Base-by-base conservation (phyloP, 1,140 invertebrate genomes). In the Lepidurus packardi region DNA sequence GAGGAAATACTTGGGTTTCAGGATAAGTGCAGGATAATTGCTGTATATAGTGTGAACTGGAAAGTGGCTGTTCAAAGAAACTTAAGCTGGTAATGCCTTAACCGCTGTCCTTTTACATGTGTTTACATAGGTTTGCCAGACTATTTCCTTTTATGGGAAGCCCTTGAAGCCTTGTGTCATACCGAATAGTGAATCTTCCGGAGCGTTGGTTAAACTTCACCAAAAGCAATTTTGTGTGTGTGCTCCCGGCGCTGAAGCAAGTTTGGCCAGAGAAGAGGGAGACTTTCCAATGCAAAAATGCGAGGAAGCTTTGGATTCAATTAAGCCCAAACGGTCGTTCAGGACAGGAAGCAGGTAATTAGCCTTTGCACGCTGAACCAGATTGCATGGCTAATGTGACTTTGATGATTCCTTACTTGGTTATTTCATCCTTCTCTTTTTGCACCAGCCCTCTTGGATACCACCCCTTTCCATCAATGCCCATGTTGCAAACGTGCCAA, bases 361-460 rank as follows among this genome's bases (percentile, higher is more conserved):
- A 65, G 53, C 21, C 53, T 65, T 65, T 21, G 53, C 53, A 65
- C 53, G 53, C 53, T 65, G 53, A 65, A 65, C 53, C 21, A 65
- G 53, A 65, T 65, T 65, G 53, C 53, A 65, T 65, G 53, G 53
- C 53, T 65, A 65, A 65, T 65, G 53, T 65, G 53, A 65, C 53
- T 65, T 65, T 65, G 53, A 16, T 65, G 53, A 65, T 65, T 65
- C 53, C 53, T n/a, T 65, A 65, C 53, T 65, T n/a, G 53, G 53
- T 65, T 13, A 21, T 65, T 65, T 65, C 21, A 8, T 65, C 21
- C 53, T 65, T 65, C 53, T 13, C 16, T 65, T 9, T 65, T 65
- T 9, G 16, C 13, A 13, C 6, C 21, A 65, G 9, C 1, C 13
- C 6, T 21, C 34, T 34, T 34, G 34, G 3, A 65, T 65, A 65